A percentile compares a stretch with the other conserved stretches of the same genome.
These are phyloP conservation scores for Xyrauchen texanus DNA, from an alignment of 2,113 vertebrate species.

Conservation along the genomic window DNA sequence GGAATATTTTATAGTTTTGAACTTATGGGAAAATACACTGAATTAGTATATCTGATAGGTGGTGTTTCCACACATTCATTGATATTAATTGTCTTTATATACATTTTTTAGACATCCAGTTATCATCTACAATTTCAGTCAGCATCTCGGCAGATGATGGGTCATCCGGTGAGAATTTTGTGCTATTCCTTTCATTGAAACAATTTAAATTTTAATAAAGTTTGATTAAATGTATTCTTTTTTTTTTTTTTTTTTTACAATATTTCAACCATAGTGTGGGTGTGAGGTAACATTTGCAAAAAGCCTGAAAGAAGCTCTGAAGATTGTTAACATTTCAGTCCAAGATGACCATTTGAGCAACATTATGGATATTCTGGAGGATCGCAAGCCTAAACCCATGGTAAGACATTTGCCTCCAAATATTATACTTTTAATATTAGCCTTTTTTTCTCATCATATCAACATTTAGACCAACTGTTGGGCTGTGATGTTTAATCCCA, in stretches of 20 bases:
- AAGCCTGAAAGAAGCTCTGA: neutral
- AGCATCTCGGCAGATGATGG: too few species aligned
- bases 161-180: neutral
- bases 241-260: too few species aligned
- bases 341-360: accelerated
- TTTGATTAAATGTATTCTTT: neutral
- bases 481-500: neutral
- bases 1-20: too few species aligned
- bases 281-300: neutral
- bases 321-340: accelerated
- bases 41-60: too few species aligned
- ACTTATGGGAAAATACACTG: too few species aligned
- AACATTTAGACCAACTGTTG: neutral
- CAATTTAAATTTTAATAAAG: neutral
- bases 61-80: too few species aligned
- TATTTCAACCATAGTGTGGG: neutral
- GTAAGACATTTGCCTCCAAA: conserved; percentile 7
- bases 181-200: neutral
- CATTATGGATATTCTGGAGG: neutral
- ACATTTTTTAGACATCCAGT: too few species aligned
- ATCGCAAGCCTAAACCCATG: accelerated
- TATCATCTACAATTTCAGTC: too few species aligned
- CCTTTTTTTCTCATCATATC: neutral
- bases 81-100: too few species aligned
- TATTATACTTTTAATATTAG: neutral